Evolutionary conservation across 53 echinoderm and acorn worm genomes (phyloP).

Genomic region (Patiria pectinifera): DNA sequence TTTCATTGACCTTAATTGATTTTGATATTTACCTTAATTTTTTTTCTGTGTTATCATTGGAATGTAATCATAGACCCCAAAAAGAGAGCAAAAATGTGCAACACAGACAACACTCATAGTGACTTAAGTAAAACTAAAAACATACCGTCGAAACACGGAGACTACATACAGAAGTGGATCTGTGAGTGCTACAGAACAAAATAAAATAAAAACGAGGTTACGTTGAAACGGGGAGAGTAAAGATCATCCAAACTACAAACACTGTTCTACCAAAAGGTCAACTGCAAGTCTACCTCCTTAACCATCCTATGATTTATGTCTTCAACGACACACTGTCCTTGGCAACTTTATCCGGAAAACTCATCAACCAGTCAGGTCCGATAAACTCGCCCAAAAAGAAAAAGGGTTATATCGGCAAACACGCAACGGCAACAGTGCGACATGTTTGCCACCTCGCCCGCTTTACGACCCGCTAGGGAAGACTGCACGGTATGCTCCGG

Average conservation of each 20-base stretch:
- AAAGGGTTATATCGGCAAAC: neutral
- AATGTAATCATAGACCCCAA: too few relatives aligned
- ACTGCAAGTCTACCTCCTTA: neutral
- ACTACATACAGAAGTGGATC: too few relatives aligned
- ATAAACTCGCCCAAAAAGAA: neutral
- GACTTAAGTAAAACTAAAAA: too few relatives aligned
- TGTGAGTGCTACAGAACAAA: too few relatives aligned
- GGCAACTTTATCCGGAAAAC: neutral
- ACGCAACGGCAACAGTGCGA: conserved; percentile 23
- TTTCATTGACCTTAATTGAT: too few relatives aligned
- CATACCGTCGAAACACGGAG: too few relatives aligned
- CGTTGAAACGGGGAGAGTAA: neutral
- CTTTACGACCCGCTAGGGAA: conserved; percentile 29
- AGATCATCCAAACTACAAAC: neutral
- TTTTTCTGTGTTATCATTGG: too few relatives aligned
- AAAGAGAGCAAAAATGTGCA: too few relatives aligned
- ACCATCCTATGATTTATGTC: neutral
- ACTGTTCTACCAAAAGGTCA: neutral
- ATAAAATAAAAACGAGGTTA: neutral
- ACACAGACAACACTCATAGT: too few relatives aligned
- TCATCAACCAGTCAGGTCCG: neutral
- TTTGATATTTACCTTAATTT: too few relatives aligned
- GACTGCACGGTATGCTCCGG: neutral
- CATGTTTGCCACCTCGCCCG: conserved; percentile 52
- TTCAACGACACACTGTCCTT: neutral